phyloP scores from a whole-genome alignment of 2,113 vertebrate species.

The Ceratotherium simum region DNA sequence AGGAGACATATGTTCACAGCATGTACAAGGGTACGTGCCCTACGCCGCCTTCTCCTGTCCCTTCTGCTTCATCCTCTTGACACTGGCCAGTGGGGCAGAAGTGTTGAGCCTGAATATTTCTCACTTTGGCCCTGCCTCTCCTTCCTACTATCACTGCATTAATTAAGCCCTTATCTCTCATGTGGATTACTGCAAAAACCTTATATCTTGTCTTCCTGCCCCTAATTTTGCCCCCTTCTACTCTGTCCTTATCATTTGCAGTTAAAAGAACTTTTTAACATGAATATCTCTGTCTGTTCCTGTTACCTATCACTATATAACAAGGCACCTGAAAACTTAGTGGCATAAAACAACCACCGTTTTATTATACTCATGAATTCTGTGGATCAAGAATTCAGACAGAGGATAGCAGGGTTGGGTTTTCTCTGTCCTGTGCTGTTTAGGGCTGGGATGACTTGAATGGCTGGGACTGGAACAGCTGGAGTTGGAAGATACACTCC shows the following conservation, averaged over 20 bases:
- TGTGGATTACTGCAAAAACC: background rate
- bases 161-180: background rate
- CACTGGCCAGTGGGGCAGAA: background rate
- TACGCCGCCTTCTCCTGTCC: background rate
- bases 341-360: background rate
- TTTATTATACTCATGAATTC: background rate
- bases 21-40: fast-evolving
- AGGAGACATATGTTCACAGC: background rate
- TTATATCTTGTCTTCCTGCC: background rate
- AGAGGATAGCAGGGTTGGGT: background rate
- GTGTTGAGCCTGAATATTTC: background rate
- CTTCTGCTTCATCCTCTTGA: background rate
- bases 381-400: background rate
- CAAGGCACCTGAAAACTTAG: background rate
- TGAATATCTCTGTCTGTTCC: background rate
- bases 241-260: background rate
- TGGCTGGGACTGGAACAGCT: background rate
- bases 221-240: too few relatives aligned
- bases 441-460: background rate
- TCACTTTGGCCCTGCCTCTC: background rate
- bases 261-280: background rate
- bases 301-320: background rate
- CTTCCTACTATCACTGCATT: background rate
- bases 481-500: background rate
- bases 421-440: background rate